Evolutionary conservation across 1,140 invertebrate species (phyloP).

Genomic region (Aradophagus sp.): DNA sequence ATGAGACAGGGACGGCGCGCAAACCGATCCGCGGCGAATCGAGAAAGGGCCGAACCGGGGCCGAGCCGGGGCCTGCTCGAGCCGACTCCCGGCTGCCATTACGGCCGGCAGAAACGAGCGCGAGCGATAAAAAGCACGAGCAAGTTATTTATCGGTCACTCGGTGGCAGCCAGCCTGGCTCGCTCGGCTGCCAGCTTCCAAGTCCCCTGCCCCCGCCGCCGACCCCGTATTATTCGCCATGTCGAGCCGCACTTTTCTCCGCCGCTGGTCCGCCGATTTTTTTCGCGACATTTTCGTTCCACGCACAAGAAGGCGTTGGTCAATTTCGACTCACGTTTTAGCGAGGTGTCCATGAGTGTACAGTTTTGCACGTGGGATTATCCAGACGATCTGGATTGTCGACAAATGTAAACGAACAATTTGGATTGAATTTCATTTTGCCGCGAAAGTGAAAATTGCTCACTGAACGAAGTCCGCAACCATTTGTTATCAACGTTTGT

Average conservation of each 20-base stretch:
- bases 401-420: no score
- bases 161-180: constrained; percentile 58
- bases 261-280: constrained; percentile 9
- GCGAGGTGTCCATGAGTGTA: no score
- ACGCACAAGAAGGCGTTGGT: no score
- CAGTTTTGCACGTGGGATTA: no score
- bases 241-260: neutral
- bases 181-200: neutral
- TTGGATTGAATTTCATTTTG: no score
- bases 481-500: no score
- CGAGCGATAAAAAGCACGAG: constrained; percentile 61
- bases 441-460: no score
- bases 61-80: constrained; percentile 26
- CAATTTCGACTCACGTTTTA: no score
- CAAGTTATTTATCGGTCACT: constrained; percentile 66
- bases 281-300: neutral
- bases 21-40: constrained; percentile 34
- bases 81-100: constrained; percentile 32
- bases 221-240: neutral
- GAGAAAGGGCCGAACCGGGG: constrained; percentile 47
- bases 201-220: neutral
- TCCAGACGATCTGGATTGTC: no score
- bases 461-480: no score
- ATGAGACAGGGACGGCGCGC: constrained; percentile 22
- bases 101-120: constrained; percentile 36